Evolutionary conservation across 2,888 invertebrate genomes (phyloP).

Genomic region (Mongoloraphidia duomilia): DNA sequence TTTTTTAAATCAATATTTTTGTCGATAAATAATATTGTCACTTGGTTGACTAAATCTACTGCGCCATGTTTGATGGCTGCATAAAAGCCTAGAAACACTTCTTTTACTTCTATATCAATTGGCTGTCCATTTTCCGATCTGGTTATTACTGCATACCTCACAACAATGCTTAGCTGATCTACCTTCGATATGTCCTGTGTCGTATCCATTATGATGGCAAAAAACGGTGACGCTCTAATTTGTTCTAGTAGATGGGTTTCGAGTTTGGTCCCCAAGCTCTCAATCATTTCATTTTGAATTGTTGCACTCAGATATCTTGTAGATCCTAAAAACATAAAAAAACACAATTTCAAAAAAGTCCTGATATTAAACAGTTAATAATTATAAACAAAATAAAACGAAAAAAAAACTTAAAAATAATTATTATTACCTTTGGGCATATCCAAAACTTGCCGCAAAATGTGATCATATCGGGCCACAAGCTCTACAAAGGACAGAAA

Average conservation of each 20-base stretch:
- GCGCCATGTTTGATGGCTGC: constrained; percentile 16
- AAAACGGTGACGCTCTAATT: constrained; percentile 18
- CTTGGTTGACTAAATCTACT: constrained; percentile 17
- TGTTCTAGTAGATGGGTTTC: constrained; percentile 15
- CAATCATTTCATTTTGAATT: constrained; percentile 16
- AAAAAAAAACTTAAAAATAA: not conserved
- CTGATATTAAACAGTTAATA: constrained; percentile 5
- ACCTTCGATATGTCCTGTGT: constrained; percentile 20
- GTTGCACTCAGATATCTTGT: no score
- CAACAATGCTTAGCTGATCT: no score
- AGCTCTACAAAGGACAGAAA: constrained; percentile 13
- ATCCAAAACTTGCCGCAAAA: constrained; percentile 14
- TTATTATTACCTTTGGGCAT: constrained; percentile 12
- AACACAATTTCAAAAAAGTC: no score
- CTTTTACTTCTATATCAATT: no score
- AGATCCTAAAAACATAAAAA: no score
- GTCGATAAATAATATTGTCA: constrained; percentile 13
- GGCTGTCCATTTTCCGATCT: no score
- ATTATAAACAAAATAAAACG: constrained; percentile 1
- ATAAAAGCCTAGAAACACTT: constrained; percentile 18
- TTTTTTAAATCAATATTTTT: constrained; percentile 13
- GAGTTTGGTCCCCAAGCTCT: constrained; percentile 14
- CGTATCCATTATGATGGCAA: constrained; percentile 18
- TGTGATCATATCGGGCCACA: constrained; percentile 12
- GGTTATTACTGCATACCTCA: no score